Base-by-base conservation (phyloP, 2,888 invertebrate genomes). In the Acanthosepion pharaonis region DNA sequence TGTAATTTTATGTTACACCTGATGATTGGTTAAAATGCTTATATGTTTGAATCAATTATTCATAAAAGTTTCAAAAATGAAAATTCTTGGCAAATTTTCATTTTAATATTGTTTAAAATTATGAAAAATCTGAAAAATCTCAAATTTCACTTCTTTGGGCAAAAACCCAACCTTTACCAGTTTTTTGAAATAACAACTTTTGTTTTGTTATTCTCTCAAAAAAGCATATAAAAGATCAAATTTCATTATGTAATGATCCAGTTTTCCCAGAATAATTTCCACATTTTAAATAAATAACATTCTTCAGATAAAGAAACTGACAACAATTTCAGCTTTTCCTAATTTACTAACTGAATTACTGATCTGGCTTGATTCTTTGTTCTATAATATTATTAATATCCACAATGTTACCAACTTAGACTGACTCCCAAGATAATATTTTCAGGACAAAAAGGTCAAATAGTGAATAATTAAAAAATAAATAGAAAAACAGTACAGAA, bases 31-130 rank as follows among this genome's bases (percentile, higher is more conserved):
- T n/a, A 78, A 78, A 78, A n/a, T n/a, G n/a, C n/a, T 78, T 78
- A 28, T 78, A 11, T n/a, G 78, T 78, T 15, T n/a, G 11, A 8
- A n/a, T 64, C 28, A 64, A 64, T 64, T 64, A 64, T 78, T 78
- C n/a, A 78, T 78, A 78, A 78, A 78, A 78, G n/a, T 78, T 78
- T 78, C n/a, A n/a, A 78, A 64, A 78, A 78, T 78, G 78, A 11
- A 78, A n/a, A n/a, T n/a, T 78, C 78, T 78, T 78, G 78, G 78
- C 78, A 78, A 15, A 78, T 78, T 9, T 11, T 78, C 78, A 78
- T n/a, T 78, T 8, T n/a, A 78, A n/a, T 11, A n/a, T n/a, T 78
- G 78, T 78, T 78, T 78, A 78, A n/a, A 78, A 78, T 78, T 78
- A 78, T n/a, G 78, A n/a, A n/a, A 28, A n/a, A 11, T n/a, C 11